Conservation (phyloP, 2,113 vertebrate genomes). For the Rhynchomys soricoides region DNA sequence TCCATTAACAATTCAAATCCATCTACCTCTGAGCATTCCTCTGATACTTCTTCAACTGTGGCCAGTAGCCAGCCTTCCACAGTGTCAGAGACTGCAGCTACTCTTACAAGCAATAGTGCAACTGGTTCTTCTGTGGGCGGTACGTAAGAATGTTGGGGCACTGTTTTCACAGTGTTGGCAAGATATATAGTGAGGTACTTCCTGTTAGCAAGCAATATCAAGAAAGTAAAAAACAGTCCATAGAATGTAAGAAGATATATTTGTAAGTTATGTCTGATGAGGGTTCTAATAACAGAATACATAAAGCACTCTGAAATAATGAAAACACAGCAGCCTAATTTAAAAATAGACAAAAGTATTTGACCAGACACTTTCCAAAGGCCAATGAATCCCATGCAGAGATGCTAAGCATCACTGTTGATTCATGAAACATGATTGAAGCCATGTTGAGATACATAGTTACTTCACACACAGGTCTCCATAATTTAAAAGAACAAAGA, state of each 20-base stretch:
- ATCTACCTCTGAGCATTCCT: constrained; percentile 95
- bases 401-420: not conserved
- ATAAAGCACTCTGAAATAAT: not conserved
- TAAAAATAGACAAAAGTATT: not conserved
- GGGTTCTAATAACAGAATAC: not conserved
- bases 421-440: not conserved
- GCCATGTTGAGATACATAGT: not conserved
- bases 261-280: constrained; percentile 21
- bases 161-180: not conserved
- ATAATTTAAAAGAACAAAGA: not conserved
- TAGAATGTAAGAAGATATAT: constrained; percentile 33
- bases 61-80: constrained; percentile 90
- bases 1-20: constrained; percentile 88
- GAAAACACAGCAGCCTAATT: not conserved
- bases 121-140: constrained; percentile 90
- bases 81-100: constrained; percentile 87
- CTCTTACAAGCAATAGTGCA: constrained; percentile 86
- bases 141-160: constrained; percentile 76
- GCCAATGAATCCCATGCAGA: not conserved
- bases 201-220: not conserved
- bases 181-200: not conserved
- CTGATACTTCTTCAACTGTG: constrained; percentile 88
- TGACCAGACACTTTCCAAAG: not conserved
- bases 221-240: not conserved
- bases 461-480: not conserved